Evolutionary conservation across 2,113 vertebrate genomes (phyloP).

Genomic region (Xiphophorus couchianus): DNA sequence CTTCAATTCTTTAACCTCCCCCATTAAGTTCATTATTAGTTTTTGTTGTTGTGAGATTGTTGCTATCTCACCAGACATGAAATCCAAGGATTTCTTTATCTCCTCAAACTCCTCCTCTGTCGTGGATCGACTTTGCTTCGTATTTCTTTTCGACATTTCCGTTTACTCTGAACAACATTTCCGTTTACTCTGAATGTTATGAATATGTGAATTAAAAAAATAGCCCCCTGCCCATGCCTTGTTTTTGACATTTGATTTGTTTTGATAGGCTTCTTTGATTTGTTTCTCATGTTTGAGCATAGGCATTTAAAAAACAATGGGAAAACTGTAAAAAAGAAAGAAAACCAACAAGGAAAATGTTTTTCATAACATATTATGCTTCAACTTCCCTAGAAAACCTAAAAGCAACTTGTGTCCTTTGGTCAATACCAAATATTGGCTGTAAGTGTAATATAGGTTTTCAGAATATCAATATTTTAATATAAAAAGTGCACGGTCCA

Average conservation of each 20-base stretch:
- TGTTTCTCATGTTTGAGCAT: background rate
- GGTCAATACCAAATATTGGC: background rate
- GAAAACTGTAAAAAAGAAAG: background rate
- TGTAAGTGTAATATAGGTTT: background rate
- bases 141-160: too few relatives aligned
- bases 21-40: too few relatives aligned
- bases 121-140: too few relatives aligned
- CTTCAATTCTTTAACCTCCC: too few relatives aligned
- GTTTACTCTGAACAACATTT: too few relatives aligned
- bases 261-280: conserved; percentile 18
- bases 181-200: too few relatives aligned
- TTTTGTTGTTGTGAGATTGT: too few relatives aligned
- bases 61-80: too few relatives aligned
- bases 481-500: background rate
- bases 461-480: background rate
- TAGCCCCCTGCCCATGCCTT: background rate
- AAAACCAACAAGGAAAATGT: background rate
- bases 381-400: background rate
- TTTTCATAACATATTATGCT: background rate
- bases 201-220: background rate
- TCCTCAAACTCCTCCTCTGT: too few relatives aligned
- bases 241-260: conserved; percentile 20
- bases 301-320: background rate
- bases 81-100: too few relatives aligned
- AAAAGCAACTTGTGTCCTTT: background rate